phyloP scores from a whole-genome alignment of 2,113 vertebrate genomes.

The Neodontobutis hainanensis region DNA sequence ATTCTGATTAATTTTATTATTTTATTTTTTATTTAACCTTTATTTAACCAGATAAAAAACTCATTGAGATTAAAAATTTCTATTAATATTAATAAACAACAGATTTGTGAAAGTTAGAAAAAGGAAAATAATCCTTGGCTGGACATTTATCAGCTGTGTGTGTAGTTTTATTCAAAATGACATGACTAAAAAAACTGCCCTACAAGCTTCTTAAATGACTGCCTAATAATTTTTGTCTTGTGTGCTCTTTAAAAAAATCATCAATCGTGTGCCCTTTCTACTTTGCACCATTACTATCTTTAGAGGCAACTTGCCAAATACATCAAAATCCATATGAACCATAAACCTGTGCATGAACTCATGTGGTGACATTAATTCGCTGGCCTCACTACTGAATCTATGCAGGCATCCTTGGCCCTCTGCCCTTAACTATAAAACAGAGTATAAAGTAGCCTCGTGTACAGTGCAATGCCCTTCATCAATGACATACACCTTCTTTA shows the following conservation, averaged over 20 bases:
- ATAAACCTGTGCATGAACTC: constrained; percentile 5
- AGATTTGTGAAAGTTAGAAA: too few relatives aligned
- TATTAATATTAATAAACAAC: too few relatives aligned
- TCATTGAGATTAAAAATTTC: too few relatives aligned
- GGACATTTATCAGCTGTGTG: too few relatives aligned
- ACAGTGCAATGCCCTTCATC: constrained; percentile 16
- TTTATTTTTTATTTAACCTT: too few relatives aligned
- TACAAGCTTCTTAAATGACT: not conserved
- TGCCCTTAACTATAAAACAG: constrained; percentile 14
- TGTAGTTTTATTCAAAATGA: too few relatives aligned
- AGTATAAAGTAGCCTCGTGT: constrained; percentile 18
- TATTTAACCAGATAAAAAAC: too few relatives aligned
- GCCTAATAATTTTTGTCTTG: not conserved
- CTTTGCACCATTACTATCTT: not conserved
- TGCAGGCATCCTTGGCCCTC: constrained; percentile 12
- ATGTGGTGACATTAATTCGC: not conserved
- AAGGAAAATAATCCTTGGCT: too few relatives aligned
- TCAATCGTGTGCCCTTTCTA: not conserved
- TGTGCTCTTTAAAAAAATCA: not conserved
- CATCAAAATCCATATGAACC: constrained; percentile 6
- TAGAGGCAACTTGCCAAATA: constrained; percentile 9
- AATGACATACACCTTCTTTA: constrained; percentile 27
- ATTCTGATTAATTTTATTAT: too few relatives aligned
- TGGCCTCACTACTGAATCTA: not conserved
- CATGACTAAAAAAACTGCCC: not conserved